Conservation (phyloP, 2,113 vertebrate genomes). For the Irena cyanogastra region DNA sequence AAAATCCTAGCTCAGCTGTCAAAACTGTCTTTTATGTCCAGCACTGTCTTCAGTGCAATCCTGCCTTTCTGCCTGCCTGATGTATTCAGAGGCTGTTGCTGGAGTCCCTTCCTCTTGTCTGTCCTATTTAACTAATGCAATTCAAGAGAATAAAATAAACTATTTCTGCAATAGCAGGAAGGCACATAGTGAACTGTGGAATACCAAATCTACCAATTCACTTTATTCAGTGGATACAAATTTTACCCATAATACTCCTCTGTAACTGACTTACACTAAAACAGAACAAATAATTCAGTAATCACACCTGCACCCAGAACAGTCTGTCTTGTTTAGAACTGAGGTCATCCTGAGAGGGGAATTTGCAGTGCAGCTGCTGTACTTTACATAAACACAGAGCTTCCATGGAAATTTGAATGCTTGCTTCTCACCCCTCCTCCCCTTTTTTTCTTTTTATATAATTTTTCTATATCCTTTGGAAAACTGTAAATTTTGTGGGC, state of each 20-base stretch:
- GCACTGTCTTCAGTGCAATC: not conserved
- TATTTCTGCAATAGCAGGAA: conserved; percentile 43
- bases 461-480: not conserved
- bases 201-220: conserved; percentile 56
- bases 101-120: conserved; percentile 18
- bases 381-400: conserved; percentile 48
- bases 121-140: conserved; percentile 32
- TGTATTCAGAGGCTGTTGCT: conserved; percentile 9
- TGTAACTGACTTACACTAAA: conserved; percentile 36
- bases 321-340: conserved; percentile 45
- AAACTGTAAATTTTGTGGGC: not conserved
- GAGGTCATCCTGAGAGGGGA: conserved; percentile 52
- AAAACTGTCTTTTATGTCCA: not conserved
- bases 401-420: conserved; percentile 23
- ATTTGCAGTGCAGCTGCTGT: conserved; percentile 50
- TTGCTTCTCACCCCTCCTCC: not conserved
- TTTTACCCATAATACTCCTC: conserved; percentile 42
- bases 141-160: conserved; percentile 47
- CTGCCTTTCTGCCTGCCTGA: not conserved
- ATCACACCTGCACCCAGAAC: conserved; percentile 60
- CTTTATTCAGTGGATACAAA: conserved; percentile 14
- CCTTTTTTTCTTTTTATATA: not conserved
- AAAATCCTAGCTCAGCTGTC: not conserved
- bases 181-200: conserved; percentile 29
- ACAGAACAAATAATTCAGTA: conserved; percentile 65